Percentiles rank a stretch among this genome's conserved stretches.
Evolutionary conservation across 2,888 invertebrate genomes (phyloP).

Genomic region (Callimorpha dominula): DNA sequence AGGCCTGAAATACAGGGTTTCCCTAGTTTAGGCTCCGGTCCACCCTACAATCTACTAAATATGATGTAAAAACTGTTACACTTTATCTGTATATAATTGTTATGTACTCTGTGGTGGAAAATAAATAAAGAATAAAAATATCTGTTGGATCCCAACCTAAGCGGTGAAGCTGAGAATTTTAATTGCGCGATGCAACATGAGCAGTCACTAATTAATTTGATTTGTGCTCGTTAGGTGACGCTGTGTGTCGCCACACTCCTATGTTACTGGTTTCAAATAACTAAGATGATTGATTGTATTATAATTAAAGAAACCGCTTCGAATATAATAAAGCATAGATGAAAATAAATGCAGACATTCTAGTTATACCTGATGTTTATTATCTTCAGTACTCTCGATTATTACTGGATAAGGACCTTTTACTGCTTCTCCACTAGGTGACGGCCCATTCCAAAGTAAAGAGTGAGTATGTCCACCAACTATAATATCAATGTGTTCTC

Average conservation of each 20-base stretch:
- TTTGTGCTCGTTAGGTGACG: background rate
- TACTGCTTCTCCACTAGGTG: slow-evolving; percentile 86
- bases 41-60: no score
- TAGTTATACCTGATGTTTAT: slow-evolving; percentile 66
- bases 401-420: slow-evolving; percentile 91
- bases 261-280: background rate
- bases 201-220: no score
- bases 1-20: no score
- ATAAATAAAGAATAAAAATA: no score
- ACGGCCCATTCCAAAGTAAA: slow-evolving; percentile 89
- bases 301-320: background rate
- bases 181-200: no score
- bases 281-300: background rate
- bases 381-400: slow-evolving; percentile 60
- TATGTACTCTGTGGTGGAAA: no score
- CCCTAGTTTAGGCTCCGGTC: no score
- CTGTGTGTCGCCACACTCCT: background rate
- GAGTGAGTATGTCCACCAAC: slow-evolving; percentile 95
- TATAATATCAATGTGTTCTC: slow-evolving; percentile 91
- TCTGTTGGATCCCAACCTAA: no score
- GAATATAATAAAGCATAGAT: no score
- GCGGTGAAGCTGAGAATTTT: no score
- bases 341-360: background rate
- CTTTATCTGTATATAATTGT: no score
- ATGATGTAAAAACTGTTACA: no score